A percentile compares a stretch with the other conserved stretches of the same genome.
Conservation (phyloP, 2,888 invertebrate species). For the Hemicrepidius hirtus region DNA sequence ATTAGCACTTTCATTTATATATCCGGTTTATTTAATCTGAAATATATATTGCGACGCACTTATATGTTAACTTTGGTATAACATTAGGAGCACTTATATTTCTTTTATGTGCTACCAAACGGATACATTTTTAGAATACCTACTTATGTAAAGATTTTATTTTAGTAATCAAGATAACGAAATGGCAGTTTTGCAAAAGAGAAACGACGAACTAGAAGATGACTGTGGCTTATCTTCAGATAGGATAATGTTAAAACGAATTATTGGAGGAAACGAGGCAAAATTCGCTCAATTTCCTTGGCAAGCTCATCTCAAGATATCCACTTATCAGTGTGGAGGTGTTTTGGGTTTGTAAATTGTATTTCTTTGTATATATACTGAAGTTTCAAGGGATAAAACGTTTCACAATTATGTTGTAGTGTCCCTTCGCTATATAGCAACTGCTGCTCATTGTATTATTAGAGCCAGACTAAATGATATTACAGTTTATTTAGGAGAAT, state of each 20-base stretch:
- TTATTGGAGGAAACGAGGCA: conserved; percentile 88
- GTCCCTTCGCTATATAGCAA: conserved; percentile 83
- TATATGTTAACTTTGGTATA: too few species aligned
- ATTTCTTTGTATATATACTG: conserved; percentile 64
- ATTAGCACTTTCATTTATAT: too few species aligned
- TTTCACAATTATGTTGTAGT: conserved; percentile 71
- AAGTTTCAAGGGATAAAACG: not conserved
- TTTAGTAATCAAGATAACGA: conserved; percentile 20
- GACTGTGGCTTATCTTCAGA: conserved; percentile 82
- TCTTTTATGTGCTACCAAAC: too few species aligned
- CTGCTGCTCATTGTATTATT: conserved; percentile 89
- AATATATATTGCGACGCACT: too few species aligned
- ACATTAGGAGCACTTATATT: too few species aligned
- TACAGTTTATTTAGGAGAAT: conserved; percentile 85
- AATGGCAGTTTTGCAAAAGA: conserved; percentile 61
- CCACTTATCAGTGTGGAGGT: conserved; percentile 89
- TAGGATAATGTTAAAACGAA: conserved; percentile 79
- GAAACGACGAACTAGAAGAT: conserved; percentile 69
- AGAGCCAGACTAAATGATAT: conserved; percentile 84
- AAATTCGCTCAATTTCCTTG: conserved; percentile 87
- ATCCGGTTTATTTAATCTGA: too few species aligned
- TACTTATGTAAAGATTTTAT: not conserved
- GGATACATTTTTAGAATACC: too few species aligned
- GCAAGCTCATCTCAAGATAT: conserved; percentile 90
- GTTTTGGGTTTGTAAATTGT: conserved; percentile 75